phyloP scores from a whole-genome alignment of 2,113 vertebrate species.

The Euleptes europaea region DNA sequence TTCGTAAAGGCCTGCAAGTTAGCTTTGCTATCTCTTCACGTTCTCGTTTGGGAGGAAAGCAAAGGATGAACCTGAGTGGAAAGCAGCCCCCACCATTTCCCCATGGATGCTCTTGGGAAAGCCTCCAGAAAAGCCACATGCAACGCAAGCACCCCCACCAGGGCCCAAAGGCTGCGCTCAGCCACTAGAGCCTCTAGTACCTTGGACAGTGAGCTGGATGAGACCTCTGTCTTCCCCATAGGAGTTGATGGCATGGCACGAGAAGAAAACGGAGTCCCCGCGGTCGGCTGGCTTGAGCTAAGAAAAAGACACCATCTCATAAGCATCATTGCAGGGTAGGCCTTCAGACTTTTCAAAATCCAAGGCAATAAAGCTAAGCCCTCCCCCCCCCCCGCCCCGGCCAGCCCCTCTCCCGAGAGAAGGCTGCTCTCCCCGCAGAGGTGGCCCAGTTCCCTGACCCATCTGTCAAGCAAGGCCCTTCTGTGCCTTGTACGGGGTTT shows the following conservation, averaged over 20 bases:
- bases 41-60: background rate
- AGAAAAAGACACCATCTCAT: background rate
- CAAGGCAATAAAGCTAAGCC: background rate
- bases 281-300: slow-evolving; percentile 96
- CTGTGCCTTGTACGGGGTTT: too few species aligned
- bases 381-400: background rate
- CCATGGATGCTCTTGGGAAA: background rate
- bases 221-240: slow-evolving; percentile 97
- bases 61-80: background rate
- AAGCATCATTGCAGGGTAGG: accelerated
- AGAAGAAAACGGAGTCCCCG: slow-evolving; percentile 98
- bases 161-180: too few species aligned
- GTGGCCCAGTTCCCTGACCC: too few species aligned
- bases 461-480: too few species aligned
- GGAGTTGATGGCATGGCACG: slow-evolving; percentile 98
- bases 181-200: slow-evolving; percentile 55
- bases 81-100: background rate
- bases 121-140: background rate
- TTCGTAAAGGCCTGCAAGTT: background rate
- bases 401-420: background rate
- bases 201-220: slow-evolving; percentile 99
- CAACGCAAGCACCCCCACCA: background rate
- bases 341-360: background rate
- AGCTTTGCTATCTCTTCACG: background rate
- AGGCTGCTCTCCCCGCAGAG: too few species aligned